These are phyloP conservation scores for Aethes cnicana DNA, from an alignment of 2,888 invertebrate species.

Conservation along the genomic window DNA sequence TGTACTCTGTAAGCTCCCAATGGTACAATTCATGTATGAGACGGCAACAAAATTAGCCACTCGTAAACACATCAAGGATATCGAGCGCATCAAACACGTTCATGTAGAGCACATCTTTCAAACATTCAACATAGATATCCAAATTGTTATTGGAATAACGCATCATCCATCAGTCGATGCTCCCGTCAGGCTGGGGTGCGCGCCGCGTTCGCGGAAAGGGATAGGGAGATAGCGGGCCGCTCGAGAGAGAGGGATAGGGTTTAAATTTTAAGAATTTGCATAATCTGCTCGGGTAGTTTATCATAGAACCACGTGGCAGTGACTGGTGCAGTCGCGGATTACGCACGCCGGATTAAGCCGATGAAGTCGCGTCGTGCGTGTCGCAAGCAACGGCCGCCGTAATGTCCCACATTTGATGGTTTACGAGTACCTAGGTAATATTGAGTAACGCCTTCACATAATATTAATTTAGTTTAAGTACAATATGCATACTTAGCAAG, in stretches of 20 bases:
- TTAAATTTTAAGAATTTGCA: conserved; percentile 79
- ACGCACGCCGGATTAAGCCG: conserved; percentile 69
- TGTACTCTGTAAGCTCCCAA: no score
- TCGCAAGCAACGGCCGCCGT: conserved; percentile 10
- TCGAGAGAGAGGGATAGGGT: conserved; percentile 54
- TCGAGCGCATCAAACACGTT: conserved; percentile 36
- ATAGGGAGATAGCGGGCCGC: conserved; percentile 42
- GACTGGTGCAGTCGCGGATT: conserved; percentile 81
- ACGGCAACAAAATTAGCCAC: conserved; percentile 29
- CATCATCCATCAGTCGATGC: conserved; percentile 79
- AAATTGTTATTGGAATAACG: conserved; percentile 82
- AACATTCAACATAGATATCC: conserved; percentile 76
- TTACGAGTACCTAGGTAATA: no score
- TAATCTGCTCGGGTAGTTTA: conserved; percentile 81
- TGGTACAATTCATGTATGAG: no score
- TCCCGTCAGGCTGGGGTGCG: conserved; percentile 72
- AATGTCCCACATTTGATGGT: conserved; percentile 13
- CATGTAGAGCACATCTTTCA: conserved; percentile 53
- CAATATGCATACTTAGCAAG: no score
- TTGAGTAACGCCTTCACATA: no score
- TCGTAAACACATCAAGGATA: conserved; percentile 30
- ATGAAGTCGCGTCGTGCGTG: conserved; percentile 33
- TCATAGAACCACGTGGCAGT: conserved; percentile 82
- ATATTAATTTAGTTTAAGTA: no score
- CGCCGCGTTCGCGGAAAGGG: conserved; percentile 54